Conservation (phyloP, 1,140 invertebrate genomes). For the Danaus melanippus region DNA sequence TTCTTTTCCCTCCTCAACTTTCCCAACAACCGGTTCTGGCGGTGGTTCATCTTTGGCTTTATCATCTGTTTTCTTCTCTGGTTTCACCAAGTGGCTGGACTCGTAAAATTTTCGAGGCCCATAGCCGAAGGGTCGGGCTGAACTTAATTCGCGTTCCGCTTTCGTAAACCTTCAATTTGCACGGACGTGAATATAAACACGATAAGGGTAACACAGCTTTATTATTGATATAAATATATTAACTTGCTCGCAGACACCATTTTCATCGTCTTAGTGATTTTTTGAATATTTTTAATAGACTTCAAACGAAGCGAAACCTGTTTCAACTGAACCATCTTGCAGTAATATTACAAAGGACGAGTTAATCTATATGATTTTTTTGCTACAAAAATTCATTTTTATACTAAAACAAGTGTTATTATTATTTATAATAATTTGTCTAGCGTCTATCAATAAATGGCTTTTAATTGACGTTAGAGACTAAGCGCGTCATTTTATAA, state of each 20-base stretch:
- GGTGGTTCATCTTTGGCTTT: conserved; percentile 58
- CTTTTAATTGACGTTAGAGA: no score
- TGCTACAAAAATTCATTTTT: no score
- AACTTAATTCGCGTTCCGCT: conserved; percentile 94
- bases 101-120: conserved; percentile 90
- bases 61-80: conserved; percentile 22
- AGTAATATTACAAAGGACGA: no score
- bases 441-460: no score
- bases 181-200: conserved; percentile 1
- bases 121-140: conserved; percentile 89
- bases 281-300: conserved; percentile 99
- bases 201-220: neutral
- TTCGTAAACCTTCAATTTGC: conserved; percentile 79
- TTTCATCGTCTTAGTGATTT: conserved; percentile 99
- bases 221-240: conserved; percentile 22
- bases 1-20: conserved; percentile 24
- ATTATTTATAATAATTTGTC: no score
- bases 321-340: conserved; percentile 94
- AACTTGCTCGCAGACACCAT: conserved; percentile 96
- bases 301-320: conserved; percentile 94
- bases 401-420: no score
- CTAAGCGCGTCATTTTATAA: no score
- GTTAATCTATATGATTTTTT: no score
- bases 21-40: conserved; percentile 36
- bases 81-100: conserved; percentile 37